A percentile compares a stretch with the other conserved stretches of the same genome.
These are phyloP conservation scores for Ciona savignyi DNA, from an alignment of 23 tunicate species.

Conservation along the genomic window DNA sequence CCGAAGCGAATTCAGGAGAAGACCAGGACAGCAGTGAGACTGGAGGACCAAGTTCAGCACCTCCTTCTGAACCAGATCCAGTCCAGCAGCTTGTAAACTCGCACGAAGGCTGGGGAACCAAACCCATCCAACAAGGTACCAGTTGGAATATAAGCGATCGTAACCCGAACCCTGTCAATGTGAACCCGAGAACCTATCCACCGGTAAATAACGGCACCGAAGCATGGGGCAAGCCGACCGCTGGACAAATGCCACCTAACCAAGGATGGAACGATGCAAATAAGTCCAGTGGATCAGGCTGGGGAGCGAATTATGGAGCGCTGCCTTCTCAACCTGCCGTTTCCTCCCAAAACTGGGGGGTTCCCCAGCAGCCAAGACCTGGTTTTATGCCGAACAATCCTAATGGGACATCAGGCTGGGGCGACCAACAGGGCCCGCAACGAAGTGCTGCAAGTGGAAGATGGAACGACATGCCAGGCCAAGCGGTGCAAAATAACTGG, in stretches of 20 bases:
- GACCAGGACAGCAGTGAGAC: conserved; percentile 18
- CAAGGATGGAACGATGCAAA: conserved; percentile 27
- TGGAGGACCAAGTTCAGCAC: conserved; percentile 8
- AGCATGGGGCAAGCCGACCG: conserved; percentile 81
- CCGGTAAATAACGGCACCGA: conserved; percentile 79
- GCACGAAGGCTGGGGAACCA: conserved; percentile 96
- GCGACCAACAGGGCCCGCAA: conserved; percentile 4
- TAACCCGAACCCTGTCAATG: conserved; percentile 8
- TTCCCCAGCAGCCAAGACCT: conserved; percentile 26
- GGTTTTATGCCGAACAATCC: conserved; percentile 8
- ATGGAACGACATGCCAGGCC: conserved; percentile 56
- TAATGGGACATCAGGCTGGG: conserved; percentile 40
- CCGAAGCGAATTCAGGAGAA: conserved; percentile 7
- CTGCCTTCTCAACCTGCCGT: neutral
- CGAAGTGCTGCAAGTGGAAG: conserved; percentile 23
- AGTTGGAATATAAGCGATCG: conserved; percentile 62
- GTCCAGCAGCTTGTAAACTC: conserved; percentile 79
- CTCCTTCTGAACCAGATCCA: conserved; percentile 35
- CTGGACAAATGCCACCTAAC: conserved; percentile 13
- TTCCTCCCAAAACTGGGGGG: conserved; percentile 14
- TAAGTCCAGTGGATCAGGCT: conserved; percentile 1
- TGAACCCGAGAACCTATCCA: conserved; percentile 3
- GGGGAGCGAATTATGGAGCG: conserved; percentile 20
- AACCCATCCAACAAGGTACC: conserved; percentile 85
- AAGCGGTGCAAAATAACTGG: conserved; percentile 30